Base-by-base conservation (phyloP, 2,888 invertebrate genomes). In the Drosophila hamatofila region DNA sequence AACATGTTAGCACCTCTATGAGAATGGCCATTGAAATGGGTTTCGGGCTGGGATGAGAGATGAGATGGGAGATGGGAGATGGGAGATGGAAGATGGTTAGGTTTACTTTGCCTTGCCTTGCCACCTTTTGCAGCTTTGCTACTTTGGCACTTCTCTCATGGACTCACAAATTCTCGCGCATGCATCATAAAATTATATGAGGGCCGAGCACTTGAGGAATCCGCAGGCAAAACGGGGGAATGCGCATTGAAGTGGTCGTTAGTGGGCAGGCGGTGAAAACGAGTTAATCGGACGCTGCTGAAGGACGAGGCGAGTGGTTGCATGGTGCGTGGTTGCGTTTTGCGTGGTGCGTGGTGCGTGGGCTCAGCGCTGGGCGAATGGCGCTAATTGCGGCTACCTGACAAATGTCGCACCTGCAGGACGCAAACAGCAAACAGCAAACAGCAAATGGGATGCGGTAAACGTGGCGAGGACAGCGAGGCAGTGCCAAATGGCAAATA, bases 321-420 rank as follows among this genome's bases (percentile, higher is more conserved):
- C 42, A n/a, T n/a, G n/a, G 25, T 7, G 18, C 37, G 14, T 14
- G 14, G 35, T 41, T 12, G 23, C 42, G 39, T 12, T 9, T 0
- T 44, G 21, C 5, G 21, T 46, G 48, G 11, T 25, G n/a, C 11
- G 48, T 48, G 21, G 16, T 23, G 35, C 14, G 37, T 25, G n/a
- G 16, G 25, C 4, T 46, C 44, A 25, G 46, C 48, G 48, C n/a
- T n/a, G 25, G n/a, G 27, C 27, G 54, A 77, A 71, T 55, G 65
- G 62, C 67, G 88, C 82, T 89, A 87, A 83, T 89, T 83, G 85
- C 75, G 89, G 82, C 85, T 81, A 78, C 79, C 81, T 87, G 88
- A 81, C 88, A 83, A 89, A 89, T 83, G 85, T 83, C 88, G 85
- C 83, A 89, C 89, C 84, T 87, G 84, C 63, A 59, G 59, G 61